Evolutionary conservation across 2,113 vertebrate species (phyloP).

Genomic region (Myrmophylax atrothorax): DNA sequence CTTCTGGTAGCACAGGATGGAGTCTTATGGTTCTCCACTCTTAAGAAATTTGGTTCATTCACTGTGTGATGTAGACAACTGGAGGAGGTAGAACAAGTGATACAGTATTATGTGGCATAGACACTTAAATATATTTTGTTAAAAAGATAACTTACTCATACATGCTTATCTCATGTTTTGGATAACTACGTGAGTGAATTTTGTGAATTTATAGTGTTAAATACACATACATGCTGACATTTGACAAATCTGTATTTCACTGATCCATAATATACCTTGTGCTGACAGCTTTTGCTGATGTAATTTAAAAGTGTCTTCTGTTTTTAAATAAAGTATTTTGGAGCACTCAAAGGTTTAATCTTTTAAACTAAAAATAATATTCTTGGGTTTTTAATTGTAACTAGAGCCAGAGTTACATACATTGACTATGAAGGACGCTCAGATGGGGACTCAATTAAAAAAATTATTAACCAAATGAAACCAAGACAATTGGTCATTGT

Average conservation of each 20-base stretch:
- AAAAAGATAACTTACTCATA: background rate
- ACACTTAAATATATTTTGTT: background rate
- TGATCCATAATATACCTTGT: background rate
- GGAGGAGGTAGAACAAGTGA: background rate
- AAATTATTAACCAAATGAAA: constrained; percentile 99
- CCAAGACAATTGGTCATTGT: constrained; percentile 94
- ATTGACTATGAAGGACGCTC: constrained; percentile 99
- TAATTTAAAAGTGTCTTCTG: background rate
- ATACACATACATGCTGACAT: background rate
- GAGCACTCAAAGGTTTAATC: background rate
- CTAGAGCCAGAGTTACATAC: constrained; percentile 91
- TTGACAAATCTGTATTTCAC: background rate
- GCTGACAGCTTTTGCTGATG: background rate
- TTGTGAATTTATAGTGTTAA: background rate
- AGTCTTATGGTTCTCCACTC: background rate
- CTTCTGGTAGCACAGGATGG: background rate
- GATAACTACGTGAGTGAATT: background rate
- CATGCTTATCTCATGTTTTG: background rate
- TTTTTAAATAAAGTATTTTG: background rate
- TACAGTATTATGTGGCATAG: background rate
- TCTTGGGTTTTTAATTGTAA: background rate
- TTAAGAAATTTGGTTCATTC: background rate
- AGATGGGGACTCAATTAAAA: constrained; percentile 98
- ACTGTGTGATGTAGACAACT: background rate
- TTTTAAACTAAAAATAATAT: background rate